Evolutionary conservation across 2,888 invertebrate genomes (phyloP).

Genomic region (Amblyjoppa fuscipennis): DNA sequence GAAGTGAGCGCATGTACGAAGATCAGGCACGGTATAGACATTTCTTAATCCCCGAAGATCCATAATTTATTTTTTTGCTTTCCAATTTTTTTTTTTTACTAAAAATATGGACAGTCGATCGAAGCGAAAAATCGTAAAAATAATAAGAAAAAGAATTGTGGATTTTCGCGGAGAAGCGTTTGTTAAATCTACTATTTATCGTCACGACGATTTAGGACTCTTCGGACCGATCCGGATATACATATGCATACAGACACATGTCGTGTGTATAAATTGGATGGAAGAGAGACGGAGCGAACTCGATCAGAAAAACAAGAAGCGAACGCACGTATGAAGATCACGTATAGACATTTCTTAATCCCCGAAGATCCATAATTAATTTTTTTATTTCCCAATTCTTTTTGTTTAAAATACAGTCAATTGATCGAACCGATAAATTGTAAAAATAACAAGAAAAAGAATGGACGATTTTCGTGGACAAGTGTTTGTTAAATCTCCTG

Average conservation of each 20-base stretch:
- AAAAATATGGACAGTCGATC: too few species aligned
- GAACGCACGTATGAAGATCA: not conserved
- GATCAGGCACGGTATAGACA: not conserved
- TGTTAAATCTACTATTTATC: constrained; percentile 64
- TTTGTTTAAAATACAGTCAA: too few species aligned
- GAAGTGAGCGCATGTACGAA: not conserved
- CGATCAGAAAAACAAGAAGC: constrained; percentile 17
- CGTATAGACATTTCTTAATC: not conserved
- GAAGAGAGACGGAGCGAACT: constrained; percentile 19
- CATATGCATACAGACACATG: not conserved
- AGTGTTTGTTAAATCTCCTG: not conserved
- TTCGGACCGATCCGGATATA: constrained; percentile 36
- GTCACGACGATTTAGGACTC: constrained; percentile 67
- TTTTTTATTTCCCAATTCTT: too few species aligned
- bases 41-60: not conserved
- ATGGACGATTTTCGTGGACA: not conserved
- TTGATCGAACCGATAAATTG: constrained; percentile 1
- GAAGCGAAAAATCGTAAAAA: constrained; percentile 17
- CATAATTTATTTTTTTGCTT: too few species aligned
- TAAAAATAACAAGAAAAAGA: constrained; percentile 7
- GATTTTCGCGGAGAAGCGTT: not conserved
- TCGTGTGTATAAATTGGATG: constrained; percentile 21
- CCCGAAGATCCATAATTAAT: not conserved
- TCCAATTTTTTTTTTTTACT: too few species aligned
- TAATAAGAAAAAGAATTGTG: not conserved